Percentiles rank a stretch among this genome's conserved stretches.
phyloP scores from a whole-genome alignment of 37 sponge, comb jelly and placozoan species.

The Halichondria panicea region DNA sequence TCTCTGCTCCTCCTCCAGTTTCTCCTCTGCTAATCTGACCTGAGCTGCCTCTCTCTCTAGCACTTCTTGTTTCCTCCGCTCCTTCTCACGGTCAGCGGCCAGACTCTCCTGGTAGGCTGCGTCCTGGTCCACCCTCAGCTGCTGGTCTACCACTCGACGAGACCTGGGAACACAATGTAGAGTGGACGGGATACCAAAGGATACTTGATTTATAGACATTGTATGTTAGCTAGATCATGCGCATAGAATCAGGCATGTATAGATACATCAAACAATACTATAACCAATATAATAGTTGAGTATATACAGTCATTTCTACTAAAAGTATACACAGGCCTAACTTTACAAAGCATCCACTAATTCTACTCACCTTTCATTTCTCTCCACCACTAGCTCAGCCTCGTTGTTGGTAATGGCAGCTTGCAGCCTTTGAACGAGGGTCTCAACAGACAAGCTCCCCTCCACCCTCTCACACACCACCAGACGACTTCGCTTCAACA shows the following conservation, averaged over 20 bases:
- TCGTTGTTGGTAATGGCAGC: slow-evolving; percentile 45
- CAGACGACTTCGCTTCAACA: slow-evolving; percentile 55
- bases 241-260: too few relatives aligned
- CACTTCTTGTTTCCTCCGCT: slow-evolving; percentile 11
- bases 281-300: too few relatives aligned
- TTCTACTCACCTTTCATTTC: slow-evolving; percentile 55
- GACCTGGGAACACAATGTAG: slow-evolving; percentile 8
- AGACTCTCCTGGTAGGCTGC: slow-evolving; percentile 62
- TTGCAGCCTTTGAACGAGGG: slow-evolving; percentile 34
- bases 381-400: slow-evolving; percentile 65
- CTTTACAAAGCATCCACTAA: too few relatives aligned
- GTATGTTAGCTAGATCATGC: too few relatives aligned
- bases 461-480: slow-evolving; percentile 78
- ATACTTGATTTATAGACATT: too few relatives aligned
- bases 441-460: slow-evolving; percentile 35
- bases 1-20: slow-evolving; percentile 5
- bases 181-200: neutral
- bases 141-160: slow-evolving; percentile 46
- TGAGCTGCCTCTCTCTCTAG: neutral
- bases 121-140: slow-evolving; percentile 69
- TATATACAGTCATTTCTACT: too few relatives aligned
- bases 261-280: too few relatives aligned
- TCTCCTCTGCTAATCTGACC: slow-evolving; percentile 20
- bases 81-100: slow-evolving; percentile 71
- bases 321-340: too few relatives aligned